Evolutionary conservation across 2,797 vertebrate species (phyloP), one percentile per base, ranked within the genome.

Genomic region (Danio kyathit): DNA sequence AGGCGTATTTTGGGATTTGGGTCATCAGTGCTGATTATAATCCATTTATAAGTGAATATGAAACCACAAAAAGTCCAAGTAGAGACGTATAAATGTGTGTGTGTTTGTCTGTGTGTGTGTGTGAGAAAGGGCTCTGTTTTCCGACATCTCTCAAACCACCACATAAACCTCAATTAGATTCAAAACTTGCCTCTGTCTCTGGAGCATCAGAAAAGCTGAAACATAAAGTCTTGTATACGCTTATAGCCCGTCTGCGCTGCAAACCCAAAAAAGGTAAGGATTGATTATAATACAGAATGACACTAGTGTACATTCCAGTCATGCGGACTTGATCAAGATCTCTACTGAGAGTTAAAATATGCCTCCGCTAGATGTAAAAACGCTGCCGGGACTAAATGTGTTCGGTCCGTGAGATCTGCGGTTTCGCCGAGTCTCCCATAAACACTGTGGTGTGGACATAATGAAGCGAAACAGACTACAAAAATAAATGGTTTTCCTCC

Each of bases 291-390:
- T 17, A 59, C 13, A 57, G 63, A 57, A 56, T 46, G 41, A 77
- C 75, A 67, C 51, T 43, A 14, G 21, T 77, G 52, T 69, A 52
- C 56, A 51, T 61, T 70, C 76, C 75, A 67, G 64, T 48, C 64
- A 59, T 41, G 16, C 51, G 67, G 19, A 56, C 51, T 29, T 67
- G n/a, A 38, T 57, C 17, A 46, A 54, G 48, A 65, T 54, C 48
- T 65, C 63, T 77, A 67, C 41, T 57, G 75, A 77, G 75, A 77
- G 49, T 67, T 67, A 2, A 76, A 67, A 17, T 64, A 77, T 77
- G 51, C 17, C 51, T 65, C 10, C 21, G 11, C 2, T 54, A 5
- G 14, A 7, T 56, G 12, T 29, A 38, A 59, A 59, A 16, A 21
- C 0, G 0, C 21, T 0, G 41, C 11, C 65, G 6, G 9, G 76